phyloP scores from a whole-genome alignment of 2,113 vertebrate genomes.

The rat (Rattus norvegicus) region DNA sequence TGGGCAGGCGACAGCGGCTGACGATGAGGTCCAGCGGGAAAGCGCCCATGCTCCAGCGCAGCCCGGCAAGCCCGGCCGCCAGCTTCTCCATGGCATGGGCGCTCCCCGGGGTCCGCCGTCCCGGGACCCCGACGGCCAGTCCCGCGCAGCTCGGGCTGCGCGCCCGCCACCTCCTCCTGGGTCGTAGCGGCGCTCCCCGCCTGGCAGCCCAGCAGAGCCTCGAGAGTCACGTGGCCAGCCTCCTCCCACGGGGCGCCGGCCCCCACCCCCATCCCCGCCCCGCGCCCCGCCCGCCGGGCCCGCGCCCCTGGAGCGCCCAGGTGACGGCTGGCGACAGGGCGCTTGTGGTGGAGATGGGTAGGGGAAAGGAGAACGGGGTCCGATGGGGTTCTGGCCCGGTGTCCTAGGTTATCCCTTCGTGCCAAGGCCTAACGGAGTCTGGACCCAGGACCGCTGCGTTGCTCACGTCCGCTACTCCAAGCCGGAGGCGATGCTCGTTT shows the following conservation, averaged over 20 bases:
- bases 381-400: background rate
- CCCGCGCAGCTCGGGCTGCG: constrained; percentile 63
- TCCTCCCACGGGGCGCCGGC: constrained; percentile 44
- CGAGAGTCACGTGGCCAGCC: constrained; percentile 67
- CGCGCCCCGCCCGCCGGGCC: background rate
- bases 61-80: constrained; percentile 92
- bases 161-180: constrained; percentile 43
- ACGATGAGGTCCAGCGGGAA: constrained; percentile 95
- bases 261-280: constrained; percentile 48
- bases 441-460: background rate
- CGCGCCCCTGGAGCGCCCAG: background rate
- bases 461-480: background rate
- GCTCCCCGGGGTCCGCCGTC: constrained; percentile 55
- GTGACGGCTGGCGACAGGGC: background rate
- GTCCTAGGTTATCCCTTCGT: background rate
- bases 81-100: constrained; percentile 93
- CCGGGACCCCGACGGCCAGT: constrained; percentile 73
- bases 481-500: background rate
- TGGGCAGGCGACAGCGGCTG: constrained; percentile 94
- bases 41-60: constrained; percentile 94
- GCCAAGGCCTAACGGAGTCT: background rate
- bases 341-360: rapidly evolving
- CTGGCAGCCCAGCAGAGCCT: constrained; percentile 20
- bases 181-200: constrained; percentile 46
- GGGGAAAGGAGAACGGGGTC: background rate